phyloP scores from a whole-genome alignment of 30 jellyfish, hydroid and myxozoan species.

The Chironex yamaguchii region DNA sequence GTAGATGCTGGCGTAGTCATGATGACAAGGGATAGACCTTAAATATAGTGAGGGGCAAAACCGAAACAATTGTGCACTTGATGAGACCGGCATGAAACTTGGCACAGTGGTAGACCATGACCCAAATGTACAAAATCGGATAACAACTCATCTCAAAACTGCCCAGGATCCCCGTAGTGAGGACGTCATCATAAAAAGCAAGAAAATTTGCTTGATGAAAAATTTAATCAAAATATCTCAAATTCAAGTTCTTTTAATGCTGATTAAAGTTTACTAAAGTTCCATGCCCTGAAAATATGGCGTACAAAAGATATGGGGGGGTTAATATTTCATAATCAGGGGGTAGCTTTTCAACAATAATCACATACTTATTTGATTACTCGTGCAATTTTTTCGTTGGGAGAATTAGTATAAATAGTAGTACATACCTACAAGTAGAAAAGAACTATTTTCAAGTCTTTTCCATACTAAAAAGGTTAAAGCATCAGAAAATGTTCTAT shows the following conservation, averaged over 20 bases:
- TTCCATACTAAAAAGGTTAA: neutral
- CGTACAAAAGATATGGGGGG: too few species aligned
- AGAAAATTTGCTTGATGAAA: too few species aligned
- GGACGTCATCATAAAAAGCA: neutral
- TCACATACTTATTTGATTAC: too few species aligned
- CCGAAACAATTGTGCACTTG: neutral
- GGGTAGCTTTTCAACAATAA: too few species aligned
- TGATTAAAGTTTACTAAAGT: too few species aligned
- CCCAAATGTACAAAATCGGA: neutral
- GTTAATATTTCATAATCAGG: too few species aligned
- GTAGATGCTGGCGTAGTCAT: too few species aligned
- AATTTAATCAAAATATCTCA: neutral
- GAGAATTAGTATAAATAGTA: neutral
- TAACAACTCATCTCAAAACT: constrained; percentile 1
- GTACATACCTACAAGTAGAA: neutral
- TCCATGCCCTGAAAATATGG: too few species aligned
- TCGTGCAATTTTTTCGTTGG: too few species aligned
- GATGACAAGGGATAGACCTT: neutral
- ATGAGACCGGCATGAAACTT: constrained; percentile 12
- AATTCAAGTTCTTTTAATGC: neutral
- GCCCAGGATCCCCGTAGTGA: constrained; percentile 1
- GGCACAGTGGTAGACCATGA: constrained; percentile 10
- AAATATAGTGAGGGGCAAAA: neutral
- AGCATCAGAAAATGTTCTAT: neutral
- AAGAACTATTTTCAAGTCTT: neutral